phyloP scores from a whole-genome alignment of 2,113 vertebrate genomes.

The Erpornis zantholeuca region DNA sequence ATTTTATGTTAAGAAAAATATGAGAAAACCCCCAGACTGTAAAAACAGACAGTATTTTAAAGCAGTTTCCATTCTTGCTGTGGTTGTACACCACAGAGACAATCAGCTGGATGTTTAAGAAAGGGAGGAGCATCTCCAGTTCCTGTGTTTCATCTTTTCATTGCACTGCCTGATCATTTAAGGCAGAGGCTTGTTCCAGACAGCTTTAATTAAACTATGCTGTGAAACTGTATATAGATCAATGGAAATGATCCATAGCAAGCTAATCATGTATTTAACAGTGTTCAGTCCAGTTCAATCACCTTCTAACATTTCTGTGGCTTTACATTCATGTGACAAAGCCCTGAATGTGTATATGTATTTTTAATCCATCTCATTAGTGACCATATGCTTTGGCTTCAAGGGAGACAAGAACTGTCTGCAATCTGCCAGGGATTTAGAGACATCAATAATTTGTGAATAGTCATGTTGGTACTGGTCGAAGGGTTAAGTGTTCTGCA shows the following conservation, averaged over 20 bases:
- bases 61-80: constrained; percentile 36
- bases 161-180: constrained; percentile 65
- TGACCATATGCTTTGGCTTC: constrained; percentile 83
- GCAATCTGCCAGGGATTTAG: constrained; percentile 84
- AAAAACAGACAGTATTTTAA: background rate
- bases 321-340: constrained; percentile 67
- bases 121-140: background rate
- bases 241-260: constrained; percentile 81
- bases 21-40: background rate
- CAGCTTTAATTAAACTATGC: constrained; percentile 81
- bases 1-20: background rate
- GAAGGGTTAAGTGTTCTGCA: constrained; percentile 86
- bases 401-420: constrained; percentile 71
- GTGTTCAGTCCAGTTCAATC: constrained; percentile 73
- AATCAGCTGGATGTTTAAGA: constrained; percentile 5
- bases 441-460: constrained; percentile 89
- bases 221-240: constrained; percentile 78
- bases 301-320: constrained; percentile 71
- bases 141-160: constrained; percentile 65
- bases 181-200: constrained; percentile 73
- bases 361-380: constrained; percentile 80
- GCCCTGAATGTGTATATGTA: constrained; percentile 62
- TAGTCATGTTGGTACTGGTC: constrained; percentile 79
- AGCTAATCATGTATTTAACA: constrained; percentile 79
- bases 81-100: constrained; percentile 29